Percentiles rank a stretch among this genome's conserved stretches.
Conservation (phyloP, 2,113 vertebrate genomes). For the Turdus rufiventris region DNA sequence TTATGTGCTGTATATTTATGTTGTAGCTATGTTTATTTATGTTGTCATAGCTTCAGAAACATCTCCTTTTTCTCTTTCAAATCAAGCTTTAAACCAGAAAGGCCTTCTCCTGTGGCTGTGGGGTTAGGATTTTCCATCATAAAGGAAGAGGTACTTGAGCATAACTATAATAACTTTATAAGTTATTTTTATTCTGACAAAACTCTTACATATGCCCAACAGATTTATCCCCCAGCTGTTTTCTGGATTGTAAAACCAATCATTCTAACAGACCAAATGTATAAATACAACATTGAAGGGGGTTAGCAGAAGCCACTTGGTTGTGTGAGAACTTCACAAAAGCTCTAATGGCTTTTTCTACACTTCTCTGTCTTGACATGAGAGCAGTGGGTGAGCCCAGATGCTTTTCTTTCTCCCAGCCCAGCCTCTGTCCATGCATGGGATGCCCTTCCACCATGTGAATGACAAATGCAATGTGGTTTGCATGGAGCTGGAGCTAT, state of each 20-base stretch:
- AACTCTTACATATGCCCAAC: not conserved
- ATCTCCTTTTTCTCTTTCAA: not conserved
- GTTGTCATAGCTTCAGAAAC: not conserved
- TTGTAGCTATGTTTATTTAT: not conserved
- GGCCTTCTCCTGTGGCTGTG: not conserved
- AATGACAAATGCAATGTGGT: not conserved
- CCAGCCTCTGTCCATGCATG: not conserved
- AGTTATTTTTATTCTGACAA: not conserved
- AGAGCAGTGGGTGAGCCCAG: not conserved
- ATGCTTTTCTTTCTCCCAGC: not conserved
- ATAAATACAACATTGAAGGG: not conserved
- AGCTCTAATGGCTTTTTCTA: not conserved
- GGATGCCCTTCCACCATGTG: not conserved
- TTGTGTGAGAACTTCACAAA: not conserved
- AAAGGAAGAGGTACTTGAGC: not conserved
- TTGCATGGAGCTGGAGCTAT: accelerated
- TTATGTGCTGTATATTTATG: too few relatives aligned
- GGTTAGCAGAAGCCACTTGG: not conserved
- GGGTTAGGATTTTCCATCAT: not conserved
- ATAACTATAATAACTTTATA: not conserved
- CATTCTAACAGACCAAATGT: not conserved
- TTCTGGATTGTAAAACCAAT: not conserved
- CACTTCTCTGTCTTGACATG: not conserved
- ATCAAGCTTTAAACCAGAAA: not conserved
- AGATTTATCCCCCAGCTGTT: not conserved